A percentile compares a stretch with the other conserved stretches of the same genome.
phyloP scores from a whole-genome alignment of 2,888 invertebrate genomes.

The Melieria omissa region DNA sequence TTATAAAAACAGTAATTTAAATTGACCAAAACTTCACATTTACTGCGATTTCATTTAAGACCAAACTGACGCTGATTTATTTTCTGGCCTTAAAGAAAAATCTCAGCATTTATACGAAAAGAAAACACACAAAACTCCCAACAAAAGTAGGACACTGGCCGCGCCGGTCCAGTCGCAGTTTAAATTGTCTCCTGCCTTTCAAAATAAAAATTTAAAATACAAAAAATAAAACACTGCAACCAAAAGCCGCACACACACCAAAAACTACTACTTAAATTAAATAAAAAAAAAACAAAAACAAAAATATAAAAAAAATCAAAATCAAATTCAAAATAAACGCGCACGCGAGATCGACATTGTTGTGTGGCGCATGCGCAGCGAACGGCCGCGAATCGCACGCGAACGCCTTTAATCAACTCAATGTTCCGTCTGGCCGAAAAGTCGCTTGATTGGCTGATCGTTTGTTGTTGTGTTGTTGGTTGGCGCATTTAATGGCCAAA shows the following conservation, averaged over 20 bases:
- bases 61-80: too few relatives aligned
- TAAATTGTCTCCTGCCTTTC: too few relatives aligned
- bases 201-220: too few relatives aligned
- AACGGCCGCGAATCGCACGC: constrained; percentile 2
- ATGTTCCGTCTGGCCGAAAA: not conserved
- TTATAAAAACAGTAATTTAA: too few relatives aligned
- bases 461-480: constrained; percentile 25
- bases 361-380: constrained; percentile 20
- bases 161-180: too few relatives aligned
- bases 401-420: constrained; percentile 30
- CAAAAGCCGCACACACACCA: not conserved
- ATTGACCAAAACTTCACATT: too few relatives aligned
- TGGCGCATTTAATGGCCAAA: constrained; percentile 30
- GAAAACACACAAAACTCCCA: too few relatives aligned
- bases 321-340: not conserved
- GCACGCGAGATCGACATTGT: constrained; percentile 13
- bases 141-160: too few relatives aligned
- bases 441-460: constrained; percentile 14
- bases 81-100: too few relatives aligned
- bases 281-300: constrained; percentile 1
- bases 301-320: not conserved
- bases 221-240: too few relatives aligned
- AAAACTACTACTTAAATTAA: not conserved
- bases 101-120: too few relatives aligned
- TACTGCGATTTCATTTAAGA: too few relatives aligned